phyloP scores from a whole-genome alignment of 2,113 vertebrate species.

The Nicator chloris region DNA sequence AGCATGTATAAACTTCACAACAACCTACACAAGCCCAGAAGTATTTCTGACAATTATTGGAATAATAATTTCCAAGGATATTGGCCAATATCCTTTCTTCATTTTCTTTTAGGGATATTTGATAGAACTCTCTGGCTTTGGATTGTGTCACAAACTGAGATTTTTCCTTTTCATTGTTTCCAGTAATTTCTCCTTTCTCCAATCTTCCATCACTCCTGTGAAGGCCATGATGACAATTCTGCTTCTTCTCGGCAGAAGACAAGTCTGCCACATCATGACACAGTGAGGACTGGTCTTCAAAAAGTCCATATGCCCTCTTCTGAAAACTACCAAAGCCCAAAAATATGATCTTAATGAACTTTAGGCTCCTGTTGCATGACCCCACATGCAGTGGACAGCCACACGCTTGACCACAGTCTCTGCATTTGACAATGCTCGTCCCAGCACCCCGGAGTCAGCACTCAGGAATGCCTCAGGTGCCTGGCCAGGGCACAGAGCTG shows the following conservation, averaged over 20 bases:
- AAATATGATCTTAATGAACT: background rate
- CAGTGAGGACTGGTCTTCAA: background rate
- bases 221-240: background rate
- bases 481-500: background rate
- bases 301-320: background rate
- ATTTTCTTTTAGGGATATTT: background rate
- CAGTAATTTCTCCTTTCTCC: background rate
- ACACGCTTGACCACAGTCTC: background rate
- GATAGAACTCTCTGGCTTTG: background rate
- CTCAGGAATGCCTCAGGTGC: accelerated
- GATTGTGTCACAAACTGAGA: background rate
- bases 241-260: background rate
- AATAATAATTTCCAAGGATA: background rate
- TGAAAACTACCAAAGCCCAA: background rate
- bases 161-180: background rate
- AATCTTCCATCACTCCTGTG: background rate
- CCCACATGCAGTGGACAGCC: background rate
- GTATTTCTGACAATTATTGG: background rate
- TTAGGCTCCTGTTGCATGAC: background rate
- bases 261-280: background rate
- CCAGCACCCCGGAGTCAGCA: background rate
- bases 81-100: background rate
- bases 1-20: background rate
- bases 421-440: background rate
- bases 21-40: background rate